These are phyloP conservation scores for Aelia acuminata DNA, from an alignment of 2,888 invertebrate species.

Conservation along the genomic window DNA sequence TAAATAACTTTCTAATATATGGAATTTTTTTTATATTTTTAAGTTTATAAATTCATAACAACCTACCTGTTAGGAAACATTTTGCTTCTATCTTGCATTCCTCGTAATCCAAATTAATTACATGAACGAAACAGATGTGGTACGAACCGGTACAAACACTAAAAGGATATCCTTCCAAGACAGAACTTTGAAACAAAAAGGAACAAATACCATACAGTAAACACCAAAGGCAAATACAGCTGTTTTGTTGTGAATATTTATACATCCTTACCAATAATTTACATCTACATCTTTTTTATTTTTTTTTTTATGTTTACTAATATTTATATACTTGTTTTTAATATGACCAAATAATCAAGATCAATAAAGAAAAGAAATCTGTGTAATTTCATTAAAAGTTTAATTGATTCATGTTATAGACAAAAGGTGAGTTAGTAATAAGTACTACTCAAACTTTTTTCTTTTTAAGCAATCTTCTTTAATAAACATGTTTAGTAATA, in stretches of 20 bases:
- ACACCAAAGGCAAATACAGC: neutral
- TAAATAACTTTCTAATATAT: too few relatives aligned
- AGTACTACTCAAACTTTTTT: too few relatives aligned
- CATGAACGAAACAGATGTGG: neutral
- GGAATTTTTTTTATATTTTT: too few relatives aligned
- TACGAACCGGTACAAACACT: neutral
- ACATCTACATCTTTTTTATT: neutral
- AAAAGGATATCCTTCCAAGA: neutral
- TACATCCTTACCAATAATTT: neutral
- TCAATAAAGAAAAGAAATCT: too few relatives aligned
- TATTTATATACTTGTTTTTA: neutral
- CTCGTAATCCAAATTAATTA: neutral
- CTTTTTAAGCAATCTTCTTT: too few relatives aligned
- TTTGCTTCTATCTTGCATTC: neutral
- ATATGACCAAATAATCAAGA: neutral
- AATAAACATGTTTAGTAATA: too few relatives aligned
- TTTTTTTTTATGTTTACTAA: too few relatives aligned
- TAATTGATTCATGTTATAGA: too few relatives aligned
- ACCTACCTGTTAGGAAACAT: conserved; percentile 2
- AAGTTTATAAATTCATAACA: neutral
- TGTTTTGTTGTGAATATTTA: neutral
- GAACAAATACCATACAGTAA: neutral
- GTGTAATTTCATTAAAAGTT: too few relatives aligned
- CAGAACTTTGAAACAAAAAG: neutral
- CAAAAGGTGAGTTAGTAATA: too few relatives aligned